phyloP scores from a whole-genome alignment of 2,113 vertebrate species.

The Melanocharis versteri region DNA sequence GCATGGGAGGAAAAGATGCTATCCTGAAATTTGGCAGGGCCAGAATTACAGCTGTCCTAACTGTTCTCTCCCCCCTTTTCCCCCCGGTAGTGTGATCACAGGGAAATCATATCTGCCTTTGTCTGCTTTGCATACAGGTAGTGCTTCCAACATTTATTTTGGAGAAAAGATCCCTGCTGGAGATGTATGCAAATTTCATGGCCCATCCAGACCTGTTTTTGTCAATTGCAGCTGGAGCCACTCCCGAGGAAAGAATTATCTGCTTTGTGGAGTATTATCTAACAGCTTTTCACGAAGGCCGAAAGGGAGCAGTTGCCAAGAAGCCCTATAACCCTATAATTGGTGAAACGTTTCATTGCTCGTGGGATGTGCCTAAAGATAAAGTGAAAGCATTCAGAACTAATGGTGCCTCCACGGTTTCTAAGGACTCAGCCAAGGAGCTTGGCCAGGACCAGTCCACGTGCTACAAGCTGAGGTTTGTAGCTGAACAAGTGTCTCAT shows the following conservation, averaged over 20 bases:
- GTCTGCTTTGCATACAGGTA: constrained; percentile 77
- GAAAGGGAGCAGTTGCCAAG: constrained; percentile 92
- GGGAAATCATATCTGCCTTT: constrained; percentile 41
- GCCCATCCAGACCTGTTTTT: constrained; percentile 94
- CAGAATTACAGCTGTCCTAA: background rate
- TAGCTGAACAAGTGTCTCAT: constrained; percentile 95
- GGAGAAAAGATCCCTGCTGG: constrained; percentile 94
- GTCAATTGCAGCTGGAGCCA: constrained; percentile 83
- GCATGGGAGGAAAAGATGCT: background rate
- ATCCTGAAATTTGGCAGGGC: background rate
- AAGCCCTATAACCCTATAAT: constrained; percentile 96
- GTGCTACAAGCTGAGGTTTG: constrained; percentile 85
- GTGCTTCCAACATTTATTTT: constrained; percentile 94
- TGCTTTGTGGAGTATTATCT: constrained; percentile 95
- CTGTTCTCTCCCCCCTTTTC: background rate
- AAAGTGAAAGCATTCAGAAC: constrained; percentile 76
- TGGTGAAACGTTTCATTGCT: constrained; percentile 94
- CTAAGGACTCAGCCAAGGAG: constrained; percentile 57
- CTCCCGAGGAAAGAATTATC: constrained; percentile 88
- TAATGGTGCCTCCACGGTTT: constrained; percentile 50
- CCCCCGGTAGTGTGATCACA: background rate
- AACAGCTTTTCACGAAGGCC: constrained; percentile 95
- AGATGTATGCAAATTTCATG: constrained; percentile 99
- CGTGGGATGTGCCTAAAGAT: constrained; percentile 90
- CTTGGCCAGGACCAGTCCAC: constrained; percentile 53